These are phyloP conservation scores for Invenusta paracnida DNA, from an alignment of 2,888 invertebrate species.

Conservation along the genomic window DNA sequence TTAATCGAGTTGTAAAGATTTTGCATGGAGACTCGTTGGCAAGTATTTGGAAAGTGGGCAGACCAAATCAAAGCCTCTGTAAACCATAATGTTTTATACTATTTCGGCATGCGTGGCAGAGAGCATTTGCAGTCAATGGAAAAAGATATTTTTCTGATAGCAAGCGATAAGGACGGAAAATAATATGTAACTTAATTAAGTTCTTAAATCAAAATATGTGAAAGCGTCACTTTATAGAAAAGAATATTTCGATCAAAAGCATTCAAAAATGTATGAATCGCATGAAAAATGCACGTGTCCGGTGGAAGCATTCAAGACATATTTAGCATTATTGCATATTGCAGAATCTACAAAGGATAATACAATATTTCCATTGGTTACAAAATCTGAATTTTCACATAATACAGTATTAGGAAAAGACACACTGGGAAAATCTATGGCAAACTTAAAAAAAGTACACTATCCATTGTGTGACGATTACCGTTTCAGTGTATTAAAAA, in stretches of 20 bases:
- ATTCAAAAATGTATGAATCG: not conserved
- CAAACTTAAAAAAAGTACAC: not conserved
- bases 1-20: not conserved
- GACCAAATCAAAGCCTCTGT: not conserved
- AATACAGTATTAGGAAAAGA: not conserved
- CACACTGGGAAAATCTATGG: not conserved
- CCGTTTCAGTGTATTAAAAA: slow-evolving; percentile 23
- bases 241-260: not conserved
- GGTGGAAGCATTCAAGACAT: not conserved
- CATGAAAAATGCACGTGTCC: no score
- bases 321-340: not conserved
- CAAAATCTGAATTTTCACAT: not conserved
- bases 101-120: not conserved
- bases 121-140: not conserved
- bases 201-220: not conserved
- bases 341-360: not conserved
- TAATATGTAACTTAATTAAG: not conserved
- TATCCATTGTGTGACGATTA: not conserved
- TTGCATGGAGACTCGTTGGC: not conserved
- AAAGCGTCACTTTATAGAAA: not conserved
- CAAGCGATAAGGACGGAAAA: not conserved
- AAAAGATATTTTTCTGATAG: not conserved
- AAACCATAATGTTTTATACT: not conserved
- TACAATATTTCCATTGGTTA: not conserved
- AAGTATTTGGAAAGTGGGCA: not conserved